Evolutionary conservation across 2,888 invertebrate species (phyloP).

Genomic region (Andricus quercusramuli): DNA sequence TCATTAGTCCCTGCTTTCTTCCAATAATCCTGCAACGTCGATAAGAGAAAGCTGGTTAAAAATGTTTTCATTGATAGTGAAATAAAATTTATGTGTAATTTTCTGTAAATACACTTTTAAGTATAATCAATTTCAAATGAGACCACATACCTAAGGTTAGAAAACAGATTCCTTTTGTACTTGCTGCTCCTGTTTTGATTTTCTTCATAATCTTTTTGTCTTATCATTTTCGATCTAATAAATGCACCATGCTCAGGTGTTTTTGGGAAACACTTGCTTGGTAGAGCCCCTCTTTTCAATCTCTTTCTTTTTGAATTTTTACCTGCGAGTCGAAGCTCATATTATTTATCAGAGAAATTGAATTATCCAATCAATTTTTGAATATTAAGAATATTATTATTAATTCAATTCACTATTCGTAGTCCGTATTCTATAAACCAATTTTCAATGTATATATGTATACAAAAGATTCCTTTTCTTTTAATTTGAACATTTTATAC

Average conservation of each 20-base stretch:
- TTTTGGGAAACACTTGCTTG: not conserved
- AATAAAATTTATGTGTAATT: not conserved
- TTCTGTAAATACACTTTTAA: not conserved
- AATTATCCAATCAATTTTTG: not conserved
- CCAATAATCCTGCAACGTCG: too few relatives aligned
- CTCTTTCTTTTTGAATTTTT: conserved; percentile 5
- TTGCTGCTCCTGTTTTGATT: not conserved
- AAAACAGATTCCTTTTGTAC: not conserved
- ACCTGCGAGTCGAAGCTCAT: conserved; percentile 1
- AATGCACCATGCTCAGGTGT: conserved; percentile 4
- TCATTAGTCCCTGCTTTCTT: too few relatives aligned
- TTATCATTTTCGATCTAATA: not conserved
- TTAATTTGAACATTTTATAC: too few relatives aligned
- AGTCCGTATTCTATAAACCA: conserved; percentile 33
- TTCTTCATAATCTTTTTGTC: not conserved
- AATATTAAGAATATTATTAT: not conserved
- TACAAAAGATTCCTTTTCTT: too few relatives aligned
- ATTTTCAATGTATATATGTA: not conserved
- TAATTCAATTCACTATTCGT: conserved; percentile 36
- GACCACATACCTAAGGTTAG: not conserved
- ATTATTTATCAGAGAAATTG: not conserved
- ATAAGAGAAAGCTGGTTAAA: too few relatives aligned
- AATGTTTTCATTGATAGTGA: not conserved
- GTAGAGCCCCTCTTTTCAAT: not conserved
- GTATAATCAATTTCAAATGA: not conserved